Conservation (phyloP, 2,113 vertebrate species). For the Dicaeum eximium region DNA sequence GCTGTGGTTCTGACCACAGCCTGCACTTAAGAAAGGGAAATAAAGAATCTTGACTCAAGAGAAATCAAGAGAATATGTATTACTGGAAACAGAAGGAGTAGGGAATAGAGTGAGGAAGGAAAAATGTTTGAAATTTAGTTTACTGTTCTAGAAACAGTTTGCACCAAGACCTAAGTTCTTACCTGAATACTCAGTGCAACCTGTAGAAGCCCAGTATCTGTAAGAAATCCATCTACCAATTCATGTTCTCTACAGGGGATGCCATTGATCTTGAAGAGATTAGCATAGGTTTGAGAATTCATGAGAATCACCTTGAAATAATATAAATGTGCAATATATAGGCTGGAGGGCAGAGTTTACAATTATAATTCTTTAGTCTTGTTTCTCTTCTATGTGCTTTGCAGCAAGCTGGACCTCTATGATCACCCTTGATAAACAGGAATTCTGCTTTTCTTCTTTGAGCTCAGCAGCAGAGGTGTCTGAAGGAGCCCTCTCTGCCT, state of each 20-base stretch:
- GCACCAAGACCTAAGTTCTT: not conserved
- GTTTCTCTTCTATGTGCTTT: conserved; percentile 6
- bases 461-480: not conserved
- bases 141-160: not conserved
- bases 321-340: not conserved
- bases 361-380: not conserved
- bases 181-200: not conserved
- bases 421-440: not conserved
- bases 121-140: not conserved
- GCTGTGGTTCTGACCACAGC: not conserved
- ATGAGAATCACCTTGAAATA: not conserved
- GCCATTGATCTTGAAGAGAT: not conserved
- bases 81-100: not conserved
- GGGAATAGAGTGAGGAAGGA: not conserved
- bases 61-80: not conserved
- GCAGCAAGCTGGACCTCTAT: not conserved
- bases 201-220: not conserved
- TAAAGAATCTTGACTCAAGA: not conserved
- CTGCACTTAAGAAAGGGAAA: not conserved
- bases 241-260: not conserved
- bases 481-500: not conserved
- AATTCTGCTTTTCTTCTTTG: conserved; percentile 10
- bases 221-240: not conserved
- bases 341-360: not conserved
- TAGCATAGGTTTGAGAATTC: not conserved